Evolutionary conservation across 2,113 vertebrate species (phyloP).

Genomic region (Dipodomys spectabilis): DNA sequence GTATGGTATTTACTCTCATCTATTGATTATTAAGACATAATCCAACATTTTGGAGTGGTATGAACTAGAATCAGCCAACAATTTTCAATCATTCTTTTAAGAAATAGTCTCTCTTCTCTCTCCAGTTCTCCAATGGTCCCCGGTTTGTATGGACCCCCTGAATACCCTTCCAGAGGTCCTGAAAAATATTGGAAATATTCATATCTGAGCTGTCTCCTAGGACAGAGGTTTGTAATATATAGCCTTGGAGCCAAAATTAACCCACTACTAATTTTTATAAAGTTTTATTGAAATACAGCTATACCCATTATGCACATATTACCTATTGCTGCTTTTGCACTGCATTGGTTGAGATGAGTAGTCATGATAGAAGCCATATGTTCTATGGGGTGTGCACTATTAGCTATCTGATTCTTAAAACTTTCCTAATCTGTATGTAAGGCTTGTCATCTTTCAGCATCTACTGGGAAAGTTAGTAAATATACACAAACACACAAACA

Average conservation of each 20-base stretch:
- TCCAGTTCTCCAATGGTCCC: background rate
- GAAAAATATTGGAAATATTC: background rate
- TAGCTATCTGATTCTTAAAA: no score
- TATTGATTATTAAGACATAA: background rate
- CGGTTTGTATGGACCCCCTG: background rate
- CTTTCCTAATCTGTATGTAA: background rate
- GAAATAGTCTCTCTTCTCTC: background rate
- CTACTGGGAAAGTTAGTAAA: no score
- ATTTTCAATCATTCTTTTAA: background rate
- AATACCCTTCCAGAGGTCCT: background rate
- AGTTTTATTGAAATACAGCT: background rate
- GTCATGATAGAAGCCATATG: background rate
- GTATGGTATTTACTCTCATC: background rate
- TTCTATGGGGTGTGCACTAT: no score
- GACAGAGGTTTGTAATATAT: background rate
- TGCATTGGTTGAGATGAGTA: background rate
- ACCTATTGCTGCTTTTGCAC: background rate
- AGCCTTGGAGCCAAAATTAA: background rate
- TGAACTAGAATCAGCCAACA: background rate
- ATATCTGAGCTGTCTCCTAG: background rate
- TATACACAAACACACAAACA: no score
- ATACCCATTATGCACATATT: background rate
- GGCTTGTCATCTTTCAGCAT: background rate
- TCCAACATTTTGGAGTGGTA: background rate
- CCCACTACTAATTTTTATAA: background rate